These are phyloP conservation scores for Meloidogyne chitwoodi DNA, from an alignment of 1,140 invertebrate species.

Conservation along the genomic window DNA sequence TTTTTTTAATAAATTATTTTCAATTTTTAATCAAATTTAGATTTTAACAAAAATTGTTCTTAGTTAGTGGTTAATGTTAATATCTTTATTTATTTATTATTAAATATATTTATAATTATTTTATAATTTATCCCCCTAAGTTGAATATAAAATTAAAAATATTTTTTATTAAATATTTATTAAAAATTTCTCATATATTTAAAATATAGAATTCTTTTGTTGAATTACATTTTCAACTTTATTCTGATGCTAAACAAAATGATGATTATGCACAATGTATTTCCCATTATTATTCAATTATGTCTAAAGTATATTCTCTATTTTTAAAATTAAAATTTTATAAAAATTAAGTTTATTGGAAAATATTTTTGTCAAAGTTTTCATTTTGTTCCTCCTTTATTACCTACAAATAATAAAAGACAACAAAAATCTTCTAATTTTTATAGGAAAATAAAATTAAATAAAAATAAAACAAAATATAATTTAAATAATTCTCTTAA, in stretches of 20 bases:
- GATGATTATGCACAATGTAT: conserved; percentile 46
- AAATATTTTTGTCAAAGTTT: conserved; percentile 59
- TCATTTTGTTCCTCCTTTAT: conserved; percentile 55
- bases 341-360: conserved; percentile 43
- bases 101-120: too few relatives aligned
- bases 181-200: too few relatives aligned
- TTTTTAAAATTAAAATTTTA: neutral
- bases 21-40: too few relatives aligned
- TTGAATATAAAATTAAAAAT: too few relatives aligned
- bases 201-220: conserved; percentile 48
- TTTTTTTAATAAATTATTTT: too few relatives aligned
- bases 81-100: too few relatives aligned
- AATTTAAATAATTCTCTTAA: neutral
- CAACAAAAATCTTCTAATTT: neutral
- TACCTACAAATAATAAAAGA: neutral
- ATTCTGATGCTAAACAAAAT: conserved; percentile 41
- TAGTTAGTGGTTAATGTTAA: too few relatives aligned
- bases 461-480: neutral
- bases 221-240: conserved; percentile 48
- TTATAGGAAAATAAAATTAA: neutral
- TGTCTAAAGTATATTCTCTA: conserved; percentile 45
- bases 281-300: conserved; percentile 58
- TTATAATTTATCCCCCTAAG: too few relatives aligned
- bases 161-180: too few relatives aligned
- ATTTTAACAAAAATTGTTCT: too few relatives aligned